Conservation (phyloP, 2,797 vertebrate genomes). For the Sebastes itinus region DNA sequence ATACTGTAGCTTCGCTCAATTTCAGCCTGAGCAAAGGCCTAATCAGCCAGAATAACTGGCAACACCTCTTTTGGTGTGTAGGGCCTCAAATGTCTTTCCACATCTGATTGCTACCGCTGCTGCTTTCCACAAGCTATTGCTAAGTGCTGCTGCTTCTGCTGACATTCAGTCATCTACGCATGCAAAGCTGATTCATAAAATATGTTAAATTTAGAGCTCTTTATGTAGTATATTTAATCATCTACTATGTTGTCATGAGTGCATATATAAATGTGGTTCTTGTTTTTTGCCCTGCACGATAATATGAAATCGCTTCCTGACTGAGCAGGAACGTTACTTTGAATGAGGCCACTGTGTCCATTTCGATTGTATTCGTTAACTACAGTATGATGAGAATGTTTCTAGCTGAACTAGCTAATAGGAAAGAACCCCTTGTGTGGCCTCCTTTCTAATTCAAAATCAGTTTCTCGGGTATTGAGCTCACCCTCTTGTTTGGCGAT, state of each 20-base stretch:
- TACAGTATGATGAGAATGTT: not conserved
- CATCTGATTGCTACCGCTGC: constrained; percentile 1
- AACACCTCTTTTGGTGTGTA: constrained; percentile 10
- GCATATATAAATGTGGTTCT: not conserved
- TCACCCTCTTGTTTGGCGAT: constrained; percentile 6
- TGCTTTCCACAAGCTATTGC: not conserved
- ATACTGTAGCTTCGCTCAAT: not conserved
- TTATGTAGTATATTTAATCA: not conserved
- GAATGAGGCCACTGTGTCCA: constrained; percentile 8
- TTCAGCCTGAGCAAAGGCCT: constrained; percentile 15
- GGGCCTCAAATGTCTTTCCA: not conserved
- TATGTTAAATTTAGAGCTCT: not conserved
- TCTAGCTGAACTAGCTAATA: constrained; percentile 24
- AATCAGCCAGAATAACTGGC: constrained; percentile 38
- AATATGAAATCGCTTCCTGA: constrained; percentile 6
- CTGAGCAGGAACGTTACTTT: constrained; percentile 12
- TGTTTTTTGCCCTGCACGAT: not conserved
- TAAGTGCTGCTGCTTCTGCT: not conserved
- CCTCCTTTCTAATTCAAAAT: constrained; percentile 22
- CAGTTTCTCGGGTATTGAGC: not conserved
- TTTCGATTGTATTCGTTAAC: constrained; percentile 30
- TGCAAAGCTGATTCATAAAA: not conserved
- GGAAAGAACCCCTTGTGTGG: not conserved
- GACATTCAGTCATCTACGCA: not conserved
- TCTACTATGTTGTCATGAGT: not conserved